Evolutionary conservation across 2,888 invertebrate species (phyloP).

Genomic region (Encarsia formosa): DNA sequence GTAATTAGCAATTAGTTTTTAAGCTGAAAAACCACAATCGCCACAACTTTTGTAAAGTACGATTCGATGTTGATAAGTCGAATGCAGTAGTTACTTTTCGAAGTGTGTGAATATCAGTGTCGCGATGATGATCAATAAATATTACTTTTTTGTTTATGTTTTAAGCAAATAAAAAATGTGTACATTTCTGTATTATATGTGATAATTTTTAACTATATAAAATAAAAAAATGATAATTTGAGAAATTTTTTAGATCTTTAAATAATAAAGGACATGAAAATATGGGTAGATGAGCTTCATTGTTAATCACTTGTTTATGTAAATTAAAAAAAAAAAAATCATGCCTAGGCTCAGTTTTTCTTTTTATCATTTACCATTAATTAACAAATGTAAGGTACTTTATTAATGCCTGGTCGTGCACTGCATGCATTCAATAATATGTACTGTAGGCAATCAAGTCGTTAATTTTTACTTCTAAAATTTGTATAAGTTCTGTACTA

Average conservation of each 20-base stretch:
- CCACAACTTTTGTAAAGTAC: conserved; percentile 15
- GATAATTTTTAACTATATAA: conserved; percentile 43
- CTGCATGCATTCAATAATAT: conserved; percentile 14
- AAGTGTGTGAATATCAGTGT: background rate
- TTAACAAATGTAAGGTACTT: conserved; percentile 22
- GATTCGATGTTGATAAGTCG: conserved; percentile 16
- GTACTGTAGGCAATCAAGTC: conserved; percentile 15
- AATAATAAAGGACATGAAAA: conserved; percentile 16
- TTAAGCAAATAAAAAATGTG: conserved; percentile 28
- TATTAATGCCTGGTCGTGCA: conserved; percentile 8
- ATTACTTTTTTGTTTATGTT: too few relatives aligned
- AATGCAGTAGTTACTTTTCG: conserved; percentile 12
- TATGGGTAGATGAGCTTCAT: conserved; percentile 14
- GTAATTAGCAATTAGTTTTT: conserved; percentile 41
- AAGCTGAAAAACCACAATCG: conserved; percentile 10
- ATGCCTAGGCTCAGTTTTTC: conserved; percentile 10
- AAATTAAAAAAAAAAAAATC: conserved; percentile 1
- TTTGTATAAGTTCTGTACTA: conserved; percentile 19
- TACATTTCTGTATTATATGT: conserved; percentile 50
- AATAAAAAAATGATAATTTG: conserved; percentile 13
- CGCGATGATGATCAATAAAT: too few relatives aligned
- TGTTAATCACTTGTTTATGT: conserved; percentile 16
- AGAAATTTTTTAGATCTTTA: conserved; percentile 16
- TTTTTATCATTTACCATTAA: conserved; percentile 14
- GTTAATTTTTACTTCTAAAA: conserved; percentile 12